phyloP scores from a whole-genome alignment of 2,113 vertebrate genomes.

The Phycodurus eques region DNA sequence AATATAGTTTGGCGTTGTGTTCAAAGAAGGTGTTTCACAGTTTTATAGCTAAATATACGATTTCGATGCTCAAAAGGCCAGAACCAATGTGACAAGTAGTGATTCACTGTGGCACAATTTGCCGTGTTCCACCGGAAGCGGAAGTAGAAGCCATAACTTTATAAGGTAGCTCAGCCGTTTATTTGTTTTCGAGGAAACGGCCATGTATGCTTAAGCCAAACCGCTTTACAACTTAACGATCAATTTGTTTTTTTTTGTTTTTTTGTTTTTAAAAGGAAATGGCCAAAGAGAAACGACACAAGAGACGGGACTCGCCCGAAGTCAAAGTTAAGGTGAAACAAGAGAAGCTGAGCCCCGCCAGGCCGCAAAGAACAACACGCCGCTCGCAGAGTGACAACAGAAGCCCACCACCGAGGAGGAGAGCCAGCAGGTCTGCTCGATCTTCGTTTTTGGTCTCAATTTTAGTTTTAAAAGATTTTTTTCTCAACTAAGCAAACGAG shows the following conservation, averaged over 20 bases:
- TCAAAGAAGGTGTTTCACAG: too few relatives aligned
- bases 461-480: neutral
- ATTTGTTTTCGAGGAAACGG: neutral
- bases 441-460: neutral
- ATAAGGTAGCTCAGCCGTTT: neutral
- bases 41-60: neutral
- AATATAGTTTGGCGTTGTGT: neutral
- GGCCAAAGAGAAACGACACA: constrained; percentile 71
- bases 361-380: constrained; percentile 69
- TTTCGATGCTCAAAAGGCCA: neutral
- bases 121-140: constrained; percentile 40
- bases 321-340: constrained; percentile 69
- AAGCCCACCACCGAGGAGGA: constrained; percentile 62
- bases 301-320: constrained; percentile 62
- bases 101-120: neutral
- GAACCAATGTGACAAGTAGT: neutral
- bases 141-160: constrained; percentile 19
- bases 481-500: neutral
- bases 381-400: constrained; percentile 67
- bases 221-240: neutral
- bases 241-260: neutral
- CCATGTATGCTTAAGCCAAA: constrained; percentile 16
- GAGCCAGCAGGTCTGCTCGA: constrained; percentile 54
- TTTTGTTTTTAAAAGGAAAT: constrained; percentile 34
- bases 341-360: constrained; percentile 68